Evolutionary conservation across 2,113 vertebrate species (phyloP).

Genomic region (Urocolius indicus): DNA sequence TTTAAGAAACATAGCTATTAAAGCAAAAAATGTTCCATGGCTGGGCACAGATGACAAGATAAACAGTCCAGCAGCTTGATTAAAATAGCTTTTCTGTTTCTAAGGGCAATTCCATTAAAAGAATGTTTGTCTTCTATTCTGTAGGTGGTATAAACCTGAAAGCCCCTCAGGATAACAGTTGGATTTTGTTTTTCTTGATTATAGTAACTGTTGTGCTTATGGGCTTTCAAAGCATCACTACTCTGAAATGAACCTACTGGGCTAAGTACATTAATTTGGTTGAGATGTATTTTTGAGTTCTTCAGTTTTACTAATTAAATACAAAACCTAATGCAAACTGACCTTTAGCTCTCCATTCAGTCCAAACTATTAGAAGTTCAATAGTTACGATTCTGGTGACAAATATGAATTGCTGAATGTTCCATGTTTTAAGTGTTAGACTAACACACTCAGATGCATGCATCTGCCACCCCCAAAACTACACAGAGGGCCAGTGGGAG

Average conservation of each 20-base stretch:
- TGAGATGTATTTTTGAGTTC: not conserved
- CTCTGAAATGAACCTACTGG: not conserved
- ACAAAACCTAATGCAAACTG: conserved; percentile 31
- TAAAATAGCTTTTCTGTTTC: conserved; percentile 54
- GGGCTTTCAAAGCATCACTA: not conserved
- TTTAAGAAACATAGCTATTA: conserved; percentile 36
- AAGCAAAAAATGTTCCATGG: conserved; percentile 20
- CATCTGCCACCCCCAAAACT: not conserved
- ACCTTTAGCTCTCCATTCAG: not conserved
- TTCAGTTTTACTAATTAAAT: conserved; percentile 13
- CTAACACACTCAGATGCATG: rapidly evolving
- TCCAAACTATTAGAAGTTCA: not conserved
- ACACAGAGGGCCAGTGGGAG: not conserved
- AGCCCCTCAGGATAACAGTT: not conserved
- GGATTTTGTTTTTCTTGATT: not conserved
- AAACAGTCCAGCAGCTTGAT: conserved; percentile 22
- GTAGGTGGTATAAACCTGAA: conserved; percentile 17
- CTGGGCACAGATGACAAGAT: conserved; percentile 23
- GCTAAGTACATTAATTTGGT: not conserved
- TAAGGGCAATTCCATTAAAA: conserved; percentile 18
- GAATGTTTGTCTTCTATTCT: not conserved
- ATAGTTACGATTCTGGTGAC: not conserved
- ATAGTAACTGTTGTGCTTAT: not conserved
- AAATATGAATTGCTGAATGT: not conserved
- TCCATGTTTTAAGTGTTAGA: not conserved